A percentile compares a stretch with the other conserved stretches of the same genome.
phyloP scores from a whole-genome alignment of 2,888 invertebrate genomes.

The Cerceris ruficornis region DNA sequence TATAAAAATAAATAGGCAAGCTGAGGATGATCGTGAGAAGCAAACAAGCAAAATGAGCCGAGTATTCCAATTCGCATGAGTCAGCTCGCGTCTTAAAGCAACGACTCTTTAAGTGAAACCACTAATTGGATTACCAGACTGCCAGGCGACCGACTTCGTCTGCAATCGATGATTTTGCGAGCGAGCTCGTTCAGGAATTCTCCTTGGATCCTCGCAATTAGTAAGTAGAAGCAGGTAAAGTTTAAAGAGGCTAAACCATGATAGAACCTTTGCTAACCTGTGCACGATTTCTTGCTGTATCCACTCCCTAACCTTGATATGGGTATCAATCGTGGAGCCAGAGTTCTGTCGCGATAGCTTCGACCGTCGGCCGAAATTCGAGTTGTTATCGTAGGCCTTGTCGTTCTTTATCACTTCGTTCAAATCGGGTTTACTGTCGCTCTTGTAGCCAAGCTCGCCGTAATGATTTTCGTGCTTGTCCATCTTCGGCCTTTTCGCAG shows the following conservation, averaged over 20 bases:
- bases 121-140: slow-evolving; percentile 67
- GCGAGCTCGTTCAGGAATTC: slow-evolving; percentile 30
- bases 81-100: slow-evolving; percentile 54
- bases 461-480: slow-evolving; percentile 82
- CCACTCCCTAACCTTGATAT: slow-evolving; percentile 94
- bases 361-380: slow-evolving; percentile 84
- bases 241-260: slow-evolving; percentile 19
- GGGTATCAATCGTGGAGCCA: slow-evolving; percentile 91
- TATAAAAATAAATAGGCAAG: not conserved
- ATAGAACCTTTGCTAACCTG: slow-evolving; percentile 77
- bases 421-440: slow-evolving; percentile 80
- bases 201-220: slow-evolving; percentile 39
- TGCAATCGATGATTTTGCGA: slow-evolving; percentile 39
- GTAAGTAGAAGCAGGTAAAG: slow-evolving; percentile 1
- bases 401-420: slow-evolving; percentile 80
- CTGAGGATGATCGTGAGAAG: not conserved
- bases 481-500: slow-evolving; percentile 73
- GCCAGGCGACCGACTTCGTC: slow-evolving; percentile 34
- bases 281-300: slow-evolving; percentile 91
- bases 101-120: slow-evolving; percentile 55
- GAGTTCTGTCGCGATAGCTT: slow-evolving; percentile 89
- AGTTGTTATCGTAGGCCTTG: slow-evolving; percentile 81
- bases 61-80: slow-evolving; percentile 24
- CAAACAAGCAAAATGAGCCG: not conserved
- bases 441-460: slow-evolving; percentile 82